phyloP scores from a whole-genome alignment of 2,797 vertebrate species.

The Taeniopygia guttata region DNA sequence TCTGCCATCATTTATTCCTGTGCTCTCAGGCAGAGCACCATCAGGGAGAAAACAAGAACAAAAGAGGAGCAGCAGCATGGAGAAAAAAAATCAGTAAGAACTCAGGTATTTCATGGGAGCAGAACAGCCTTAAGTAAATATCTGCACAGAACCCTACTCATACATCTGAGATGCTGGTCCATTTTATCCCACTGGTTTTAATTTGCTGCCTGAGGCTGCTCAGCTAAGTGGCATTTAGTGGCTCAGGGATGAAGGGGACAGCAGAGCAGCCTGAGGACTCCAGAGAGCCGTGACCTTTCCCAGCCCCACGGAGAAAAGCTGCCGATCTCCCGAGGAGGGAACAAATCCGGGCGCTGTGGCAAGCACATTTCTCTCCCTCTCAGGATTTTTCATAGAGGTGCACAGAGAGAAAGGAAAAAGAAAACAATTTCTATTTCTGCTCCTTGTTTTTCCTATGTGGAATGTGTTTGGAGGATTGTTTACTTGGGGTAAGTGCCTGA shows the following conservation, averaged over 20 bases:
- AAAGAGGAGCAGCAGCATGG: background rate
- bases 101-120: background rate
- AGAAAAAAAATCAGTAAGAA: background rate
- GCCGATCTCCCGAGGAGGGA: rapidly evolving
- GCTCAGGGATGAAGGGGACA: background rate
- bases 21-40: background rate
- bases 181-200: slow-evolving; percentile 7
- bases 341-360: rapidly evolving
- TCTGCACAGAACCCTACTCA: background rate
- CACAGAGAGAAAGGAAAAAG: too few species aligned
- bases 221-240: slow-evolving; percentile 34
- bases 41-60: background rate
- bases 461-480: too few species aligned
- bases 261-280: background rate
- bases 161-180: background rate
- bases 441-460: too few species aligned
- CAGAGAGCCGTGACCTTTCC: slow-evolving; percentile 35
- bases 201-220: background rate
- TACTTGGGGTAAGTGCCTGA: too few species aligned
- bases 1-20: rapidly evolving
- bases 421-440: too few species aligned
- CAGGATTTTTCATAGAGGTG: too few species aligned
- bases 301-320: background rate
- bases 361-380: too few species aligned
- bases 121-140: background rate